A percentile compares a stretch with the other conserved stretches of the same genome.
These are phyloP conservation scores for Circaetus gallicus DNA, from an alignment of 2,113 vertebrate genomes.

Conservation along the genomic window DNA sequence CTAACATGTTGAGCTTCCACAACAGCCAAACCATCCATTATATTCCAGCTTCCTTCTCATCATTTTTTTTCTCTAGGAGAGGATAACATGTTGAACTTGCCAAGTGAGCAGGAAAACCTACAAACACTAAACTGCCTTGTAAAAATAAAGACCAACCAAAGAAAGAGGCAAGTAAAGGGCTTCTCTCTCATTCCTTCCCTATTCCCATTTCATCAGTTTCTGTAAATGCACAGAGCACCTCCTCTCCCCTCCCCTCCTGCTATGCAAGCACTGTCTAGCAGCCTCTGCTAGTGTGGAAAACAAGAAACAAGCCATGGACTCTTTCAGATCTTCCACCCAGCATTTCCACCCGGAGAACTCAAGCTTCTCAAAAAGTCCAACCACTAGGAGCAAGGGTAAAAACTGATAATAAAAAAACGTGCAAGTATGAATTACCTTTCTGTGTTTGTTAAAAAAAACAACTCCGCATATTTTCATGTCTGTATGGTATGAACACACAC, in stretches of 20 bases:
- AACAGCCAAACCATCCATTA: constrained; percentile 6
- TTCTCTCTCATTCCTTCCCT: background rate
- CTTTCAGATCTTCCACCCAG: background rate
- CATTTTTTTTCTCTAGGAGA: background rate
- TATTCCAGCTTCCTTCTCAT: background rate
- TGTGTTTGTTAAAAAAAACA: background rate
- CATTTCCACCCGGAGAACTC: background rate
- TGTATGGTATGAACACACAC: background rate
- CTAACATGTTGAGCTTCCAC: background rate
- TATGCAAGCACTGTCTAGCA: background rate
- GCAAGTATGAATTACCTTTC: background rate
- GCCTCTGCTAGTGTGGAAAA: background rate
- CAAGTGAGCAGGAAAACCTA: background rate
- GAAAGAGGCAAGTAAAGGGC: background rate
- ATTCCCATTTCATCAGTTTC: background rate
- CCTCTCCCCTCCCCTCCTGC: background rate
- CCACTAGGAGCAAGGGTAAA: background rate
- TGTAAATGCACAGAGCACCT: background rate
- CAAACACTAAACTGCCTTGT: background rate
- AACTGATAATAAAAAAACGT: background rate
- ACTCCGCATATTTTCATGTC: background rate
- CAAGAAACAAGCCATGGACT: background rate
- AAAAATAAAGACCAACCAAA: background rate
- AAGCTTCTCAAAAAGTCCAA: background rate
- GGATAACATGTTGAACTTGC: background rate